Evolutionary conservation across 2,888 invertebrate genomes (phyloP), one percentile per base, ranked within the genome.

Genomic region (Campopleginae sp.): DNA sequence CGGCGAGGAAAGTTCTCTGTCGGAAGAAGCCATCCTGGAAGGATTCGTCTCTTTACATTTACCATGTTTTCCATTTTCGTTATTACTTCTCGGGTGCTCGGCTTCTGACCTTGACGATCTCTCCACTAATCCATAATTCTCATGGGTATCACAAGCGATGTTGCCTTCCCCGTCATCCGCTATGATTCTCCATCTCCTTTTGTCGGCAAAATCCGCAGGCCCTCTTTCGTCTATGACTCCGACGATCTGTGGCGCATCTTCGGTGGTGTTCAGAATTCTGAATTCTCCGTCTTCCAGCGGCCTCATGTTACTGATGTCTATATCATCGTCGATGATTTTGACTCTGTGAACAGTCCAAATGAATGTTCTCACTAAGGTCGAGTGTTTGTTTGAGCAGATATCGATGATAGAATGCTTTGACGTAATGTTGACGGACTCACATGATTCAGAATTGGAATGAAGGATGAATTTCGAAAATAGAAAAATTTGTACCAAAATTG

Each of bases 191-290:
- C 94, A 94, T 80, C 92, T 90, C 84, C 88, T 90, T 86, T 90
- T 91, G 81, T 93, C 91, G 17, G 84, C 78, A 65, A 93, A 93
- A 86, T 92, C 91, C 1, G 90, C 87, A 0, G 92, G 90, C n/a
- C 92, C 92, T 7, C 91, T 89, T 80, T 98, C 98, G 92, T 98
- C 98, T 71, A 98, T 95, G 75, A 98, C 95, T 0, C 97, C 98
- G 0, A 97, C 98, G 86, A 99, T 96, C 93, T 97, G 97, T 0
- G 99, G 99, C 0, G 97, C 98, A 93, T 98, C 98, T 91, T 99
- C 98, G n/a, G 95, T 95, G 17, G 95, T 95, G 78, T 96, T 95
- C 66, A 96, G 95, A 2, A 97, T 95, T 76, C 97, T 96, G 54
- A 96, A 94, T 88, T 96, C 96, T 84, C 95, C 95, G 61, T 96